Percentiles rank a stretch among this genome's conserved stretches.
These are phyloP conservation scores for Leucosticte australis DNA, from an alignment of 2,113 vertebrate species.

Conservation along the genomic window DNA sequence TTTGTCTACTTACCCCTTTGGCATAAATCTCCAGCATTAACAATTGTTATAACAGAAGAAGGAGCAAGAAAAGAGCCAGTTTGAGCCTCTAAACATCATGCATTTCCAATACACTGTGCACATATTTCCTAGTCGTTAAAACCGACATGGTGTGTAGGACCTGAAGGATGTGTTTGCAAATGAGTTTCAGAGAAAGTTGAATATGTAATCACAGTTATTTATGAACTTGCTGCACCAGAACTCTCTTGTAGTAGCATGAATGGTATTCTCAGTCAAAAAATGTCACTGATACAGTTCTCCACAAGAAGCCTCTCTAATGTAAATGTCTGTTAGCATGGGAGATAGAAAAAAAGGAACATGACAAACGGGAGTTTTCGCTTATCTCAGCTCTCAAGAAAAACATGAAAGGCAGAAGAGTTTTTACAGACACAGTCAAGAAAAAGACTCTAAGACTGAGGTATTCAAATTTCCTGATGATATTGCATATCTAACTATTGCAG, in stretches of 20 bases:
- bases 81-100: neutral
- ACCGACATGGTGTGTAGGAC: neutral
- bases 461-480: neutral
- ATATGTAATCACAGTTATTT: conserved; percentile 21
- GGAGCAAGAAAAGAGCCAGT: neutral
- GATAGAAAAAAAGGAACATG: neutral
- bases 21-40: conserved; percentile 11
- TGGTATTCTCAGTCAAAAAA: neutral
- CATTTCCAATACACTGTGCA: neutral
- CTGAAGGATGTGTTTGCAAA: conserved; percentile 12
- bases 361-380: accelerated
- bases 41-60: conserved; percentile 1
- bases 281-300: neutral
- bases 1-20: neutral
- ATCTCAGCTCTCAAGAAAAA: neutral
- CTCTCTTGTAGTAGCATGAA: neutral
- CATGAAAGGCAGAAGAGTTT: neutral
- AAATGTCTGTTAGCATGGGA: neutral
- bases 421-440: neutral
- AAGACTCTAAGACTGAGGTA: neutral
- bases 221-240: neutral
- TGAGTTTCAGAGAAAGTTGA: neutral
- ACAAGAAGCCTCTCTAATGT: neutral
- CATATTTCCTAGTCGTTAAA: neutral
- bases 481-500: neutral